These are phyloP conservation scores for Drosophila obscura DNA, from an alignment of 1,140 invertebrate species.

Conservation along the genomic window DNA sequence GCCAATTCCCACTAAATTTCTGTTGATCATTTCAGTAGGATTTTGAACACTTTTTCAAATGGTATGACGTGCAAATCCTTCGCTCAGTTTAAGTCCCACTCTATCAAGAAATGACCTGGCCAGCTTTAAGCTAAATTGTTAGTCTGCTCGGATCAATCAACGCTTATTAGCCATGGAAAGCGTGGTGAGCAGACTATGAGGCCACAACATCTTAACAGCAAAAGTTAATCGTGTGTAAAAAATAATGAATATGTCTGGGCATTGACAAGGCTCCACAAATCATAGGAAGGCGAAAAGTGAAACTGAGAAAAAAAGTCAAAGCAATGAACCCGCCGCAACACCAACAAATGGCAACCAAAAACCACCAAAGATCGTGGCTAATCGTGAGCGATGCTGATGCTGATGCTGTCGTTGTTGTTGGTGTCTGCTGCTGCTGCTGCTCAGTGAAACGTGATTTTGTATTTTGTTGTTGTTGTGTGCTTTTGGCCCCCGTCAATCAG, in stretches of 20 bases:
- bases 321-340: slow-evolving; percentile 22
- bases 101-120: slow-evolving; percentile 29
- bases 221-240: slow-evolving; percentile 71
- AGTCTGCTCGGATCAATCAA: slow-evolving; percentile 39
- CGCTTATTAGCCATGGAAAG: slow-evolving; percentile 50
- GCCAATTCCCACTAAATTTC: no score
- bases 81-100: slow-evolving; percentile 23
- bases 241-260: slow-evolving; percentile 57
- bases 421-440: slow-evolving; percentile 46
- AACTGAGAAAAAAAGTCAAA: slow-evolving; percentile 60
- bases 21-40: no score
- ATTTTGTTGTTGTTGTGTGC: slow-evolving; percentile 2
- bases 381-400: slow-evolving; percentile 66
- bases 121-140: slow-evolving; percentile 35
- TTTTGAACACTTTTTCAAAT: no score
- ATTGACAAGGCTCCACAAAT: slow-evolving; percentile 77
- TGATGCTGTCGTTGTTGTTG: slow-evolving; percentile 38
- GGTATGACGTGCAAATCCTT: slow-evolving; percentile 10
- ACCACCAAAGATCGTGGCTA: slow-evolving; percentile 50
- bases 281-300: slow-evolving; percentile 58
- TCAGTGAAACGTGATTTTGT: slow-evolving; percentile 67
- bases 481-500: slow-evolving; percentile 46
- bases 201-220: slow-evolving; percentile 17
- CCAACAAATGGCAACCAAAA: slow-evolving; percentile 36
- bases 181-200: slow-evolving; percentile 13